Evolutionary conservation across 1,140 invertebrate species (phyloP).

Genomic region (Ceratitis capitata): DNA sequence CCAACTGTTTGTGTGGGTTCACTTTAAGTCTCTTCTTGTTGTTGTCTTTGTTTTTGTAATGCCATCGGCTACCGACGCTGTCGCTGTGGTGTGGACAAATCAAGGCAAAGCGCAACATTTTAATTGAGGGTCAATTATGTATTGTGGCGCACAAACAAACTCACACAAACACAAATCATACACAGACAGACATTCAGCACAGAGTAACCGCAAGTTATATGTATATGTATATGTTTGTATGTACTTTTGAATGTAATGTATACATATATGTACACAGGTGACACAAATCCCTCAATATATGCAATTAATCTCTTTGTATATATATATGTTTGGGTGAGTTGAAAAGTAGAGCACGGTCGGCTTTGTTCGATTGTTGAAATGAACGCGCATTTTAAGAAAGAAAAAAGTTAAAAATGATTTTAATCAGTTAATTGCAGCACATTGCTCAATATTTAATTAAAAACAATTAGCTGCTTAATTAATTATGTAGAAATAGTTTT

Average conservation of each 20-base stretch:
- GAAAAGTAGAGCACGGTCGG: background rate
- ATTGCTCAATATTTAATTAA: too few relatives aligned
- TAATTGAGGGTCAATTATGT: slow-evolving; percentile 28
- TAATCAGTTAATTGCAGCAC: background rate
- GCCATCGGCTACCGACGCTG: background rate
- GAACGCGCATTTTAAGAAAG: background rate
- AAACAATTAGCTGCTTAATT: too few relatives aligned
- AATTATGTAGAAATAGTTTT: too few relatives aligned
- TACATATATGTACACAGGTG: background rate
- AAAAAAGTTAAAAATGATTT: background rate
- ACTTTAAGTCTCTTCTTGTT: background rate
- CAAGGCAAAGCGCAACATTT: slow-evolving; percentile 19
- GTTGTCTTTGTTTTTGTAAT: background rate
- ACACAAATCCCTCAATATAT: background rate
- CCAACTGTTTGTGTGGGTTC: too few relatives aligned
- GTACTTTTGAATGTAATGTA: background rate
- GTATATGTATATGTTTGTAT: background rate
- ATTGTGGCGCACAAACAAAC: background rate
- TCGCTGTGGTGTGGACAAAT: slow-evolving; percentile 21
- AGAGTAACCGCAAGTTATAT: background rate
- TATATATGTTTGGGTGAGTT: background rate
- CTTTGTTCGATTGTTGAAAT: background rate
- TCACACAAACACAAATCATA: background rate
- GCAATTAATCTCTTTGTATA: background rate
- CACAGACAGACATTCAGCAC: background rate